Base-by-base conservation (phyloP, 2,888 invertebrate genomes). In the Latrodectus hesperus region DNA sequence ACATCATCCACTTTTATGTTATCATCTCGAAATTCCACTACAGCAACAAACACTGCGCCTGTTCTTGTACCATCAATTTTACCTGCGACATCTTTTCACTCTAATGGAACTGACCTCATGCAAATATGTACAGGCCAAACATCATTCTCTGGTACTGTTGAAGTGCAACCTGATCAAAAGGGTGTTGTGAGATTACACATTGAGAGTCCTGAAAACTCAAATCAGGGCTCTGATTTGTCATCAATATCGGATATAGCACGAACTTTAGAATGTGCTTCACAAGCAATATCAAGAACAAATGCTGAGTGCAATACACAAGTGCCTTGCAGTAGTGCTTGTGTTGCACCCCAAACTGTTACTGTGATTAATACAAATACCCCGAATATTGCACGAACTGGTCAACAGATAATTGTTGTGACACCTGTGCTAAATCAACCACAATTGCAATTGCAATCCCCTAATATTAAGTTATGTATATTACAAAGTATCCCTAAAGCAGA, bases 201-300 rank as follows among this genome's bases (percentile, higher is more conserved):
- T n/a, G 88, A 88, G 72, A 84, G 84, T 53, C 84, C 83, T 9
- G 88, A 88, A 65, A 83, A 83, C 60, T 84, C 88, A 5, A 88
- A 88, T 68, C 82, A 78, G 52, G 87, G 78, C 8, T 75, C 82
- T 12, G 89, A 89, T 52, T 52, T 89, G 65, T 89, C 89, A 17
- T 89, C 89, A 16, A 82, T 89, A 17, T 83, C 89, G 16, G 89
- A 89, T 52, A 89, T 89, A 17, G 80, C 89, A 16, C 52, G 83
- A 67, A 89, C 89, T n/a, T 70, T 89, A 55, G 89, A 89, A 51
- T 86, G 86, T 75, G 89, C 89, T 16, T 89, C 89, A 11, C 82
- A 89, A 76, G 83, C 86, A 9, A 87, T 89, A 17, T 78, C 78
- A 9, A 72, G 76, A 55, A 89, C 89, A 17, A 86, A 86, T 68